A percentile compares a stretch with the other conserved stretches of the same genome.
These are phyloP conservation scores for Enteromius unitaeniatus DNA, from an alignment of 2,797 vertebrate genomes.

Conservation along the genomic window DNA sequence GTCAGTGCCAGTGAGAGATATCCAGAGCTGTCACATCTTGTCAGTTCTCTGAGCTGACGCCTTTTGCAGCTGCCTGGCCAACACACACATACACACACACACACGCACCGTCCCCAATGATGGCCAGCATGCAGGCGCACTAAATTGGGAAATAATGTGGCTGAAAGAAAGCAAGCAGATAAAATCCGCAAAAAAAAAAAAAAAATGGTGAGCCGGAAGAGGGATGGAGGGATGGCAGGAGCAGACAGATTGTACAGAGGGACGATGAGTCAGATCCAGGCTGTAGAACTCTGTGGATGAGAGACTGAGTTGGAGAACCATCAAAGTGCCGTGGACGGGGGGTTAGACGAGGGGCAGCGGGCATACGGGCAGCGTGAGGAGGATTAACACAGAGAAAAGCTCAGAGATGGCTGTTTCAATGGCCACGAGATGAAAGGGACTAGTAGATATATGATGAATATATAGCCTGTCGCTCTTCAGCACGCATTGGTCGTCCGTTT, in stretches of 20 bases:
- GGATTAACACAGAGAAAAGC: constrained; percentile 38
- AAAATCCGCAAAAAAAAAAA: constrained; percentile 47
- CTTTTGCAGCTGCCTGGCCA: constrained; percentile 92
- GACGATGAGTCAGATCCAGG: constrained; percentile 31
- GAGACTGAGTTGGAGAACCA: constrained; percentile 44
- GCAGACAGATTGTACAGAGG: constrained; percentile 40
- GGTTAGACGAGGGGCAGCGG: constrained; percentile 44
- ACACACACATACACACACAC: constrained; percentile 52
- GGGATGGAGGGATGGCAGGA: constrained; percentile 45
- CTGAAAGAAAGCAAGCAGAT: constrained; percentile 53
- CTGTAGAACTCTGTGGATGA: constrained; percentile 34
- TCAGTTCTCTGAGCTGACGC: constrained; percentile 92
- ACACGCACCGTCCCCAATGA: constrained; percentile 80
- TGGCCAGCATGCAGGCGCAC: constrained; percentile 76
- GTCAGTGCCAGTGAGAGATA: constrained; percentile 96
- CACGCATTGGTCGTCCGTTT: constrained; percentile 31
- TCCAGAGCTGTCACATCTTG: constrained; percentile 98
- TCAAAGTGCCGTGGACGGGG: constrained; percentile 35
- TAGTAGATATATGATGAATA: constrained; percentile 33
- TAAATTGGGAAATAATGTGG: constrained; percentile 61
- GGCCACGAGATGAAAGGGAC: constrained; percentile 33
- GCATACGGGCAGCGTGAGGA: constrained; percentile 26
- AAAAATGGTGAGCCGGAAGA: constrained; percentile 36
- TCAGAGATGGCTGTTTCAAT: constrained; percentile 37
- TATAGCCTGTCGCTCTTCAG: constrained; percentile 21